Evolutionary conservation across 1,140 invertebrate species (phyloP), one percentile per base, ranked within the genome.

Genomic region (Papilio aristodemus): DNA sequence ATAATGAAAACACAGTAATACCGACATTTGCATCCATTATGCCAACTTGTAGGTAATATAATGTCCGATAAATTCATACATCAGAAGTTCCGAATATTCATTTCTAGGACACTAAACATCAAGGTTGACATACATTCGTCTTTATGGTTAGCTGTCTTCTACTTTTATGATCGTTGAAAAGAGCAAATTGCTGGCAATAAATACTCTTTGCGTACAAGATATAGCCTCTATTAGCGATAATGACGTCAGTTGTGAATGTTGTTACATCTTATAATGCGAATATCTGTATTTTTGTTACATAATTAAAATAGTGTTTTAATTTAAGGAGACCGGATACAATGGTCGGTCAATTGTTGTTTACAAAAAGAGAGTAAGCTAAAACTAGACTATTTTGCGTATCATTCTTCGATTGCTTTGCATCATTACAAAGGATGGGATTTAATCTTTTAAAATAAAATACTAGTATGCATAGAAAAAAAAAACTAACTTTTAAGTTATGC

Each of bases 161-260:
- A 37, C 32, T 37, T 59, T 62, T 62, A 62, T 62, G 59, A 62
- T 62, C 59, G 59, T 22, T 38, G 59, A 62, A 38, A 62, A 62
- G 27, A 62, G 32, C 36, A 62, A 62, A 38, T 62, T 19, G 36
- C 59, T 10, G 11, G 59, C 9, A 38, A 62, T 62, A 39, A 62
- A 62, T 6, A 1, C 59, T 38, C 59, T 38, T 17, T 37, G 32
- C 14, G 17, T 62, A 38, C 32, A 62, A 38, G 2, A 50, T 38
- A 37, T 5, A 38, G n/a, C 32, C 14, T 38, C 59, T 62, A 38
- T 38, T 62, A 32, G 14, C 14, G 38, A 37, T 62, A 17, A 39
- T 62, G 27, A 62, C 32, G 32, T 62, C 59, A 62, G 32, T 27
- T 22, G 59, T 37, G 17, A 57, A 36, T 58, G 14, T 38, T 19